Evolutionary conservation across 2,797 vertebrate species (phyloP).

Genomic region (Leptodactylus fallax): DNA sequence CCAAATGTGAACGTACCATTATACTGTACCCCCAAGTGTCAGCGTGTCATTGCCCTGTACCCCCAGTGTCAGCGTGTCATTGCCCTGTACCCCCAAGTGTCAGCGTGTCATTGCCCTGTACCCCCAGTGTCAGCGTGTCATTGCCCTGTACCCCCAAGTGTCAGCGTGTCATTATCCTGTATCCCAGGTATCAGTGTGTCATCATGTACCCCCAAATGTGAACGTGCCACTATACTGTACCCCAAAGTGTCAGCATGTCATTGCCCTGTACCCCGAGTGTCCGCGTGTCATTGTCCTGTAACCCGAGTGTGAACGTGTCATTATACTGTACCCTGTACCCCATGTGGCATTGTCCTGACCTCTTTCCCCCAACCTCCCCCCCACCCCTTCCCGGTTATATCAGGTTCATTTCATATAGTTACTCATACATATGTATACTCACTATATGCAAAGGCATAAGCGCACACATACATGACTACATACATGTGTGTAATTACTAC

Average conservation of each 20-base stretch:
- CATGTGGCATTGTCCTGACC: neutral
- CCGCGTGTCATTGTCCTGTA: neutral
- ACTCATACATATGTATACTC: no score
- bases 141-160: neutral
- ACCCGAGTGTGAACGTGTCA: neutral
- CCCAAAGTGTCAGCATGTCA: neutral
- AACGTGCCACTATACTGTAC: neutral
- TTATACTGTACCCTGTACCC: neutral
- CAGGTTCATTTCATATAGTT: no score
- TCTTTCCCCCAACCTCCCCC: no score
- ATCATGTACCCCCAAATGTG: neutral
- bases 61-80: neutral
- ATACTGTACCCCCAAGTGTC: neutral
- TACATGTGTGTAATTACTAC: no score
- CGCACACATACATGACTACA: no score
- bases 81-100: neutral
- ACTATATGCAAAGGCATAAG: no score
- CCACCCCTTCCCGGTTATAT: no score
- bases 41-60: neutral
- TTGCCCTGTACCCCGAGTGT: neutral
- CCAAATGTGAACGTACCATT: neutral
- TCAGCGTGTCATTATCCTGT: neutral
- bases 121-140: neutral
- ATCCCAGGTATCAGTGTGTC: neutral
- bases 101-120: neutral